phyloP scores from a whole-genome alignment of 1,140 invertebrate species.

The Metopolophium dirhodum region DNA sequence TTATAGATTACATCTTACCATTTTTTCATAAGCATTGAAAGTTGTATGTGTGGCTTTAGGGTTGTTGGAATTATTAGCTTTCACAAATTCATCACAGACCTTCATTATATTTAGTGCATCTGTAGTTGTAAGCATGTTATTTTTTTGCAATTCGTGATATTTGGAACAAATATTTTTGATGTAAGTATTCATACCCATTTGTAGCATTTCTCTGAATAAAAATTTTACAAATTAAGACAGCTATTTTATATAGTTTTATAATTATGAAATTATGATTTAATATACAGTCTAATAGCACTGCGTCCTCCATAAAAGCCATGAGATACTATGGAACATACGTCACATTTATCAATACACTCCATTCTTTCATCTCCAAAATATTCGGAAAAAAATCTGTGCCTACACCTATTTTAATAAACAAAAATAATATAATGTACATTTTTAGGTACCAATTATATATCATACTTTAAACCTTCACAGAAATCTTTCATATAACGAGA shows the following conservation, averaged over 20 bases:
- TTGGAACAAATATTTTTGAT: neutral
- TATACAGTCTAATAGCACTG: neutral
- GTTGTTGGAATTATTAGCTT: neutral
- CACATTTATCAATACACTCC: neutral
- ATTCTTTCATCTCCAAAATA: constrained; percentile 75
- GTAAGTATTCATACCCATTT: neutral
- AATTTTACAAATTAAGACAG: neutral
- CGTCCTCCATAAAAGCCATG: neutral
- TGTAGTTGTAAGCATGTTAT: neutral
- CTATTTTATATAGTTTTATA: neutral
- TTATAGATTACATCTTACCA: neutral
- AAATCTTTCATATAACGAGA: constrained; percentile 71
- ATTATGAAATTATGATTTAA: neutral
- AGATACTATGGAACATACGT: neutral
- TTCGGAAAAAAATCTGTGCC: constrained; percentile 75
- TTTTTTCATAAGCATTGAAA: neutral
- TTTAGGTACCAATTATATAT: constrained; percentile 48
- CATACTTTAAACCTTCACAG: constrained; percentile 73
- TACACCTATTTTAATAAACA: constrained; percentile 65
- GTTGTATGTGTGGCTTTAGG: neutral
- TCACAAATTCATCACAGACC: neutral
- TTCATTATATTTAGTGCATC: neutral
- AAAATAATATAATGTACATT: neutral
- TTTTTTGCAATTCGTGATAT: neutral
- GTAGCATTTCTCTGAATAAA: neutral